These are phyloP conservation scores for Orius insidiosus DNA, from an alignment of 1,140 invertebrate species.

Conservation along the genomic window DNA sequence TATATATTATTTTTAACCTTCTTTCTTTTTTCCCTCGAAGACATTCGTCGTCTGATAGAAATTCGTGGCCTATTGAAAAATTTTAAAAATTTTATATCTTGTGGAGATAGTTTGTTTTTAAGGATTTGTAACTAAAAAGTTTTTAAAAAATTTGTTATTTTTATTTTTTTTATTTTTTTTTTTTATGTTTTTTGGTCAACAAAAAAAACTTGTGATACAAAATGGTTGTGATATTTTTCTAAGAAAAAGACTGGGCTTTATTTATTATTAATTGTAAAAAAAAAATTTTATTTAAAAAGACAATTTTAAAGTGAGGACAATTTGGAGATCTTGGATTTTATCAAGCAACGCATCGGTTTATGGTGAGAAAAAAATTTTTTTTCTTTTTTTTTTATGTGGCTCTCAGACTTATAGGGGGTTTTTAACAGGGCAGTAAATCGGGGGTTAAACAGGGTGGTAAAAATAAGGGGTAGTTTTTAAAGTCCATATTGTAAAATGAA, in stretches of 20 bases:
- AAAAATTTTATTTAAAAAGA: background rate
- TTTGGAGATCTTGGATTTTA: too few relatives aligned
- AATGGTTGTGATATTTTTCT: slow-evolving; percentile 19
- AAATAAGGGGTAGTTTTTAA: too few relatives aligned
- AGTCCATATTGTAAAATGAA: too few relatives aligned
- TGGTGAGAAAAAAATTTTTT: too few relatives aligned
- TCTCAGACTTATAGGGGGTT: too few relatives aligned
- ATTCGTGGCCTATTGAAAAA: slow-evolving; percentile 18
- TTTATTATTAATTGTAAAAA: slow-evolving; percentile 4
- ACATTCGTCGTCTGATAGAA: slow-evolving; percentile 18
- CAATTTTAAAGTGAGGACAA: too few relatives aligned
- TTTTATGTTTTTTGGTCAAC: slow-evolving; percentile 8
- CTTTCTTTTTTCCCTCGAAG: slow-evolving; percentile 10
- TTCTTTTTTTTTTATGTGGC: too few relatives aligned
- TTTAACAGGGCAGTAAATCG: too few relatives aligned
- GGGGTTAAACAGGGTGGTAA: too few relatives aligned
- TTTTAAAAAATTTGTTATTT: slow-evolving; percentile 2
- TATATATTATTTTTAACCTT: background rate
- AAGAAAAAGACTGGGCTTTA: slow-evolving; percentile 17
- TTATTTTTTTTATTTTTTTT: slow-evolving; percentile 6
- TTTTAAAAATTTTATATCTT: slow-evolving; percentile 15
- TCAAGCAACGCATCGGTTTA: too few relatives aligned
- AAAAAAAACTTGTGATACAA: slow-evolving; percentile 17
- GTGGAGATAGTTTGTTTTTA: slow-evolving; percentile 11
- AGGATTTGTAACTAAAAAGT: slow-evolving; percentile 10